These are phyloP conservation scores for Danio albolineatus DNA, from an alignment of 2,797 vertebrate species.

Conservation along the genomic window DNA sequence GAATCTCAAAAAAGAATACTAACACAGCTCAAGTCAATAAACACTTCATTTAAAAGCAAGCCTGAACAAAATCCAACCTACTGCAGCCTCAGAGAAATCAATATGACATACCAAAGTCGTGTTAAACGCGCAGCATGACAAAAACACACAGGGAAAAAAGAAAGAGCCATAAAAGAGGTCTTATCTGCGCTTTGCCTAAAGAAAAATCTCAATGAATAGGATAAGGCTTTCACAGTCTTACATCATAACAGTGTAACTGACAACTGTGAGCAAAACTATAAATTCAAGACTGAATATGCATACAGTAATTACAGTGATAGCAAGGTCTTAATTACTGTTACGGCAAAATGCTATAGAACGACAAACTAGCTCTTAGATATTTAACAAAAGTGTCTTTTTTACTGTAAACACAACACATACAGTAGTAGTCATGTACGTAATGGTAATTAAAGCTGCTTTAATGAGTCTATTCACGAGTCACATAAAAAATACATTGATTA, in stretches of 20 bases:
- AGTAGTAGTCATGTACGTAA: not conserved
- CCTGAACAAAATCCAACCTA: constrained; percentile 36
- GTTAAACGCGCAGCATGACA: constrained; percentile 39
- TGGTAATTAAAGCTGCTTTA: not conserved
- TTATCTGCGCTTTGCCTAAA: constrained; percentile 11
- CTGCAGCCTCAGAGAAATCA: constrained; percentile 28
- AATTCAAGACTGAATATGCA: not conserved
- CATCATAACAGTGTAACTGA: constrained; percentile 26
- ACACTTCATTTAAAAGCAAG: constrained; percentile 18
- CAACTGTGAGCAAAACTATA: constrained; percentile 11
- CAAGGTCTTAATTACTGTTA: constrained; percentile 1
- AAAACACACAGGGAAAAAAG: constrained; percentile 4
- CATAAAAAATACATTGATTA: constrained; percentile 29
- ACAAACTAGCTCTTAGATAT: not conserved
- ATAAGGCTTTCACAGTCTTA: constrained; percentile 39
- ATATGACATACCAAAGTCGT: constrained; percentile 31
- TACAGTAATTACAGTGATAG: constrained; percentile 1
- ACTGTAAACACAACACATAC: not conserved
- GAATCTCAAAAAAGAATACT: not conserved
- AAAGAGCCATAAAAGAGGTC: not conserved
- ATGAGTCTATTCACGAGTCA: constrained; percentile 42
- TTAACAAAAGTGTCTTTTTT: not conserved
- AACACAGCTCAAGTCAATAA: constrained; percentile 33
- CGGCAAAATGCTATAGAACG: constrained; percentile 1
- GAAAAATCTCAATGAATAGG: constrained; percentile 22